phyloP scores from a whole-genome alignment of 2,888 invertebrate genomes.

The Halictus ligatus region DNA sequence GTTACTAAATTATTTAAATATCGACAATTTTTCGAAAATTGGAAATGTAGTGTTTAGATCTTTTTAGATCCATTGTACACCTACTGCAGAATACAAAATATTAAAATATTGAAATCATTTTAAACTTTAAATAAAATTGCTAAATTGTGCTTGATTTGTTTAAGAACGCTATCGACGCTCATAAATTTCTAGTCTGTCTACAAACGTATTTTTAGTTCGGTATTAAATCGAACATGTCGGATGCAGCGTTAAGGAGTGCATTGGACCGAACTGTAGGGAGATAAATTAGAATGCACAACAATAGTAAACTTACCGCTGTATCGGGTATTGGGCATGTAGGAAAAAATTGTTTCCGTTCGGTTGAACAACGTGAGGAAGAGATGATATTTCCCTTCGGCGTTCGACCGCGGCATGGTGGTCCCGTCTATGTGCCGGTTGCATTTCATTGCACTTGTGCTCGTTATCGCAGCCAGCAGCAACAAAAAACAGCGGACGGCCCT shows the following conservation, averaged over 20 bases:
- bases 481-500: conserved; percentile 49
- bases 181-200: not conserved
- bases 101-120: not conserved
- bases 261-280: not conserved
- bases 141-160: not conserved
- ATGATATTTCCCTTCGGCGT: conserved; percentile 75
- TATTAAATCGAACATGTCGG: not conserved
- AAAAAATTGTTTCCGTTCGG: conserved; percentile 76
- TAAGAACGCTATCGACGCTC: not conserved
- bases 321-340: conserved; percentile 81
- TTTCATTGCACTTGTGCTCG: conserved; percentile 68
- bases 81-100: too few species aligned
- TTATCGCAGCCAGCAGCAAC: conserved; percentile 65
- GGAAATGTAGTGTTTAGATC: too few species aligned
- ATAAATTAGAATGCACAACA: not conserved
- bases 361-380: conserved; percentile 74
- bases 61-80: too few species aligned
- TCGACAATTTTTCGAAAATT: too few species aligned
- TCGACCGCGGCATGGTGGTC: conserved; percentile 69
- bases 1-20: too few species aligned
- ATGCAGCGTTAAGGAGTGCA: not conserved
- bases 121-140: not conserved
- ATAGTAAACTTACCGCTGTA: conserved; percentile 76
- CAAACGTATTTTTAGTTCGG: not conserved
- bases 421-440: conserved; percentile 76